Base-by-base conservation (phyloP, 1,140 invertebrate species). In the Zaprionus davidi region DNA sequence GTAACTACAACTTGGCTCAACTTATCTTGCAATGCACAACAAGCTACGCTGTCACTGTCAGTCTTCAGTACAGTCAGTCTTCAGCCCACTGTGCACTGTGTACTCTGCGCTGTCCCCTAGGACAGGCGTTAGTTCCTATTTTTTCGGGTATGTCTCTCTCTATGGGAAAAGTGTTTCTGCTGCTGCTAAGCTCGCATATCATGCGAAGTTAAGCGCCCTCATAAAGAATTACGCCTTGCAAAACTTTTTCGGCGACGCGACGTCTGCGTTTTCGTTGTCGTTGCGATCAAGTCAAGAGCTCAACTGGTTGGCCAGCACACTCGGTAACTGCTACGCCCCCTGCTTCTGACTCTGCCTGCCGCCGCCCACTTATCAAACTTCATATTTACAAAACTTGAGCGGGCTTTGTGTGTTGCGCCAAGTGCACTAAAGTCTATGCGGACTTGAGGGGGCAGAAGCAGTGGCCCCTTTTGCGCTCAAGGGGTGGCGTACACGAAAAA, bases 351-450 rank as follows among this genome's bases (percentile, higher is more conserved):
- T 34, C 31, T 34, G 31, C 31, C 31, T 34, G 9, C 31, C 31
- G 38, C 76, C 57, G 62, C 68, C 83, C 80, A 88, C 84, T 87
- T 87, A 88, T 83, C 84, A 88, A 83, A 87, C 77, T 87, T 87
- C 74, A 87, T 87, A 87, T 87, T 87, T 87, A 88, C 84, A 75
- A 46, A 81, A 88, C 73, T 88, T 65, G 69, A 58, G 49, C 58
- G 51, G 31, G 58, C 69, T 66, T 73, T 77, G 46, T 51, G 46
- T 76, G 63, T 73, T 55, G 63, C n/a, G 60, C 20, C 53, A 31
- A 65, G 46, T 65, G 63, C 65, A 67, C 55, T 46, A 56, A 57
- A 26, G 41, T 57, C 55, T 12, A 51, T 51, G 46, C 46, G 20
- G 20, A 22, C 4, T 20, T 24, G 20, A 3, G 15, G 7, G 41